Percentiles rank a stretch among this genome's conserved stretches.
phyloP scores from a whole-genome alignment of 1,140 invertebrate species.

The Whitmania pigra region DNA sequence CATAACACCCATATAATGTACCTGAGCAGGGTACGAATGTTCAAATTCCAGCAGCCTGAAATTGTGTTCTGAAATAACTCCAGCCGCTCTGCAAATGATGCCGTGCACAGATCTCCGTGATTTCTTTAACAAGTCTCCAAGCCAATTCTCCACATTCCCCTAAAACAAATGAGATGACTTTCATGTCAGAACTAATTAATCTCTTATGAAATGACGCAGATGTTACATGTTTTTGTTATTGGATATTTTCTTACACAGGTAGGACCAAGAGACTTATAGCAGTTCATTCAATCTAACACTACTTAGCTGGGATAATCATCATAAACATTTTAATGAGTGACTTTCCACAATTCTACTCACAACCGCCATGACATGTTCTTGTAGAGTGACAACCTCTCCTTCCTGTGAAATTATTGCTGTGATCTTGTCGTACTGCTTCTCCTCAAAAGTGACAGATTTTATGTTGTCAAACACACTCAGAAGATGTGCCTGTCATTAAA shows the following conservation, averaged over 20 bases:
- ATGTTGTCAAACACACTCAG: constrained; percentile 93
- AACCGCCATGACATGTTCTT: constrained; percentile 66
- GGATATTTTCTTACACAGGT: background rate
- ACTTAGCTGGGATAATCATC: no score
- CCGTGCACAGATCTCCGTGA: constrained; percentile 79
- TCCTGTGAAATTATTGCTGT: constrained; percentile 80
- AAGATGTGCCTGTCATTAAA: constrained; percentile 68
- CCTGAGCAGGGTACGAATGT: constrained; percentile 80
- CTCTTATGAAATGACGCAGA: no score
- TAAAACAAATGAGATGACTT: constrained; percentile 46
- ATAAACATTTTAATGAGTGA: no score
- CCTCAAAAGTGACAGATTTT: constrained; percentile 78
- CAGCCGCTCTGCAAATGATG: constrained; percentile 69
- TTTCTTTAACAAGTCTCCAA: constrained; percentile 74
- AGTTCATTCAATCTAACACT: no score
- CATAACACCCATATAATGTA: background rate
- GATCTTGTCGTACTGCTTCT: constrained; percentile 92
- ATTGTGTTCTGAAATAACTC: constrained; percentile 67
- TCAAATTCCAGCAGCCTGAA: constrained; percentile 75
- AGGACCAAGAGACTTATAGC: background rate
- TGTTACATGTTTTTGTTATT: no score
- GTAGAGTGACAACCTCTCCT: constrained; percentile 73
- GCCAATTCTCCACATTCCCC: constrained; percentile 88
- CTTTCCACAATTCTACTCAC: background rate
- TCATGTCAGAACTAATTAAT: no score